Evolutionary conservation across 2,113 vertebrate genomes (phyloP), one percentile per base, ranked within the genome.

Genomic region (Phylloscopus trochiloides): DNA sequence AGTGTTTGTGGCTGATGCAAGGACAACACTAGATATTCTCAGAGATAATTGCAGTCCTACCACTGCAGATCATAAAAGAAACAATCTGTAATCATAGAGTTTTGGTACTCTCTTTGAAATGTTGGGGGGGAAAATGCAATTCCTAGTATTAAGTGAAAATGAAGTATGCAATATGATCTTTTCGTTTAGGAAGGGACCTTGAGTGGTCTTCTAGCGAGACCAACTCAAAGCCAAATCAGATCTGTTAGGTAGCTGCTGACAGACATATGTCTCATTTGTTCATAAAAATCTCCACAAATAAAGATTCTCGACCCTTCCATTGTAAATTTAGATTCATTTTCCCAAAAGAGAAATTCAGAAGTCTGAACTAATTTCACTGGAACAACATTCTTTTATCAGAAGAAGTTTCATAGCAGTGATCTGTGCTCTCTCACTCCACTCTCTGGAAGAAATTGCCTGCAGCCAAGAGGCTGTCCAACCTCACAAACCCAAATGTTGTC

Each of bases 61-160:
- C 25, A 70, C 24, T 50, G 61, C 25, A 82, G 20, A 54, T 59
- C 43, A 71, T 67, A 18, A 59, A 85, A 92, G 58, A 4, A 0
- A 7, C 7, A 86, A 84, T 70, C 31, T 70, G 8, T 29, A 76
- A 52, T 32, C 24, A 36, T 51, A 17, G 73, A 43, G 40, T 43
- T 84, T 31, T 90, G 84, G 40, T 45, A 51, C 16, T 72, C 6
- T 40, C 14, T 20, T 50, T 87, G 31, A 92, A 90, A 43, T 47
- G 4, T 4, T 29, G 6, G 7, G 17, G 21, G 0, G 1, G 3
- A 9, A 36, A 86, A 62, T 15, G 1, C 18, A 70, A 26, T 50
- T 77, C 22, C 55, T 88, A 32, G 24, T 31, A 45, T 71, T 40
- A 86, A 74, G 13, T 71, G 24, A 66, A 71, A 95, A 88, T 32